Percentiles rank a stretch among this genome's conserved stretches.
Evolutionary conservation across 1,140 invertebrate genomes (phyloP).

Genomic region (Drosophila gunungcola): DNA sequence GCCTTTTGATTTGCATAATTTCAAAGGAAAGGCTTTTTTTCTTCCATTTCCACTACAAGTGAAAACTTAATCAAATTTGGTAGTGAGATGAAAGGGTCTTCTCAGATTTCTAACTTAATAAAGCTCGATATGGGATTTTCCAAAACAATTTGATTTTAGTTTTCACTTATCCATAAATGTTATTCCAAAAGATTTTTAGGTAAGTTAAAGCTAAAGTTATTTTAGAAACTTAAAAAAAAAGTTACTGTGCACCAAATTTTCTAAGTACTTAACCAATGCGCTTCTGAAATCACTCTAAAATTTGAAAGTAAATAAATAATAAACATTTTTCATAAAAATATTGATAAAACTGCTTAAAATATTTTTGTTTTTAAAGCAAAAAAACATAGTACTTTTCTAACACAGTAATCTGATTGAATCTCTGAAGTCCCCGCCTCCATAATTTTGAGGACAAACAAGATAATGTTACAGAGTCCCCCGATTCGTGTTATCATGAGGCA

Average conservation of each 20-base stretch:
- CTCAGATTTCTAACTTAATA: background rate
- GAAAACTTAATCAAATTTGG: constrained; percentile 37
- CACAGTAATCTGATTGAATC: background rate
- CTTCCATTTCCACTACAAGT: constrained; percentile 17
- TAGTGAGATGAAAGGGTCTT: constrained; percentile 1
- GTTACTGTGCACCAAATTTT: too few species aligned
- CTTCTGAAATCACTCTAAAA: background rate
- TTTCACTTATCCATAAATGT: too few species aligned
- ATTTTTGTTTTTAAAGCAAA: too few species aligned
- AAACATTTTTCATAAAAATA: too few species aligned
- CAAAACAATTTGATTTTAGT: too few species aligned
- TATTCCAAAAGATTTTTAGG: too few species aligned
- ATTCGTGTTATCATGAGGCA: constrained; percentile 28
- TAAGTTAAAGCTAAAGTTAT: too few species aligned
- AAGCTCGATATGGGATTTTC: too few species aligned
- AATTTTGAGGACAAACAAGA: constrained; percentile 25
- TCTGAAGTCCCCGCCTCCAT: background rate
- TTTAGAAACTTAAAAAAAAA: too few species aligned
- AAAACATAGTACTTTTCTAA: background rate
- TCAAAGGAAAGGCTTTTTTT: constrained; percentile 41
- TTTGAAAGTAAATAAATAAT: too few species aligned
- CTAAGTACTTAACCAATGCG: too few species aligned
- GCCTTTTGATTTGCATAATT: constrained; percentile 72
- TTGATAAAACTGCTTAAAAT: too few species aligned
- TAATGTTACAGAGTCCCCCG: constrained; percentile 8